These are phyloP conservation scores for Cisticola juncidis DNA, from an alignment of 2,113 vertebrate genomes.

Conservation along the genomic window DNA sequence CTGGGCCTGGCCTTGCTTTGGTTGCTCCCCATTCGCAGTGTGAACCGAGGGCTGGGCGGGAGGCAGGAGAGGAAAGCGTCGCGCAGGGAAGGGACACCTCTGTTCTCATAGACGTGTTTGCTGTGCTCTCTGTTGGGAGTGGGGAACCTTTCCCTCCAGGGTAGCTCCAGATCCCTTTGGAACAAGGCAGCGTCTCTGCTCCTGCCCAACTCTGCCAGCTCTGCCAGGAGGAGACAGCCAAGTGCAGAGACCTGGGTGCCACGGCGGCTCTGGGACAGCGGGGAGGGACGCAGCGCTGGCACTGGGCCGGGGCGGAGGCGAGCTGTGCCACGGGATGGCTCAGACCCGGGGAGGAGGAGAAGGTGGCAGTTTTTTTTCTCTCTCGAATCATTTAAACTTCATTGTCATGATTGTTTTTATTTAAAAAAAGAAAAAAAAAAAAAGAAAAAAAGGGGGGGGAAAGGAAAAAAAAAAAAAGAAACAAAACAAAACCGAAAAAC, in stretches of 20 bases:
- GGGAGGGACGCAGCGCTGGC: not conserved
- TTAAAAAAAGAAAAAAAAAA: constrained; percentile 17
- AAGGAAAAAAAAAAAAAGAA: constrained; percentile 15
- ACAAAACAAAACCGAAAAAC: constrained; percentile 28
- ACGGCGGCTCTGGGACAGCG: not conserved
- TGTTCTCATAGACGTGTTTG: not conserved
- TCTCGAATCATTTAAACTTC: constrained; percentile 48
- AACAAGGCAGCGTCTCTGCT: not conserved
- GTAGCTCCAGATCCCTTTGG: constrained; percentile 16
- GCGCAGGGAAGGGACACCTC: not conserved
- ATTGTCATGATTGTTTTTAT: constrained; percentile 62
- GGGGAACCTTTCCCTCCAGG: constrained; percentile 28
- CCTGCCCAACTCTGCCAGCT: not conserved
- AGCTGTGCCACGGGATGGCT: not conserved
- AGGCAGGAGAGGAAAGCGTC: not conserved
- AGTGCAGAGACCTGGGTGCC: not conserved
- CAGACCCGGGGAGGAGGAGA: constrained; percentile 28
- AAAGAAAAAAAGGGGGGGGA: not conserved
- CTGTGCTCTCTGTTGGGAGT: not conserved
- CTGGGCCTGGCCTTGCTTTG: not conserved
- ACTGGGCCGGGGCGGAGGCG: rapidly evolving
- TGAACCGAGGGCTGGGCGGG: not conserved
- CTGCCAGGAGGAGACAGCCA: not conserved
- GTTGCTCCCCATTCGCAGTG: not conserved
- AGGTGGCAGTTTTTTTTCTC: constrained; percentile 31